phyloP scores from a whole-genome alignment of 2,888 invertebrate genomes.

The Orgyia antiqua region DNA sequence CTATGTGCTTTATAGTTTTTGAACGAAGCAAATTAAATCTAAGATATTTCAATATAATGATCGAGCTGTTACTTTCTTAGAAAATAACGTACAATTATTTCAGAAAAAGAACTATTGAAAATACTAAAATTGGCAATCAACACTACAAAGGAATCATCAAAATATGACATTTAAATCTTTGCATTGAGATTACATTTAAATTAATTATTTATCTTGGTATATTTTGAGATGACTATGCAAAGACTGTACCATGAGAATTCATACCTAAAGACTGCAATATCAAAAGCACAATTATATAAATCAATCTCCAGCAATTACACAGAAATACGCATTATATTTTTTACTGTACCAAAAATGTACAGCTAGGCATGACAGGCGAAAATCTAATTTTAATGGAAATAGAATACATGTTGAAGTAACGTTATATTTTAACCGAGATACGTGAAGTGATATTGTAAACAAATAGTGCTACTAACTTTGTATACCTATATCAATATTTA shows the following conservation, averaged over 20 bases:
- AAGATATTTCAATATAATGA: too few relatives aligned
- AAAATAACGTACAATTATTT: too few relatives aligned
- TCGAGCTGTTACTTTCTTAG: too few relatives aligned
- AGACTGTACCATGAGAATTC: conserved; percentile 23
- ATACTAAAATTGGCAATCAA: too few relatives aligned
- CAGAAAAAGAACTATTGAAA: too few relatives aligned
- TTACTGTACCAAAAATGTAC: conserved; percentile 21
- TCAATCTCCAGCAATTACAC: conserved; percentile 14
- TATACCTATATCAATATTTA: background rate
- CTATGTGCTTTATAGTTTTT: too few relatives aligned
- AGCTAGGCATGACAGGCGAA: conserved; percentile 27
- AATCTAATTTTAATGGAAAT: conserved; percentile 12
- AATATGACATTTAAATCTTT: too few relatives aligned
- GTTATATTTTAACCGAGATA: conserved; percentile 33
- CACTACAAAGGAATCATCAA: too few relatives aligned
- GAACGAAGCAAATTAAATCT: too few relatives aligned
- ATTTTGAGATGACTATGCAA: conserved; percentile 15
- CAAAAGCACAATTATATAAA: conserved; percentile 10
- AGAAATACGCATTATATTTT: conserved; percentile 16
- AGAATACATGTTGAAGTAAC: conserved; percentile 25
- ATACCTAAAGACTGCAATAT: conserved; percentile 7
- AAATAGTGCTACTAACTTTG: background rate
- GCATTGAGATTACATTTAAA: too few relatives aligned
- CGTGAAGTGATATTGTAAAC: conserved; percentile 39
- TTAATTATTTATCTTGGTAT: too few relatives aligned